Conservation (phyloP, 30 jellyfish, hydroid and myxozoan genomes). For the Haliclystus octoradiatus region DNA sequence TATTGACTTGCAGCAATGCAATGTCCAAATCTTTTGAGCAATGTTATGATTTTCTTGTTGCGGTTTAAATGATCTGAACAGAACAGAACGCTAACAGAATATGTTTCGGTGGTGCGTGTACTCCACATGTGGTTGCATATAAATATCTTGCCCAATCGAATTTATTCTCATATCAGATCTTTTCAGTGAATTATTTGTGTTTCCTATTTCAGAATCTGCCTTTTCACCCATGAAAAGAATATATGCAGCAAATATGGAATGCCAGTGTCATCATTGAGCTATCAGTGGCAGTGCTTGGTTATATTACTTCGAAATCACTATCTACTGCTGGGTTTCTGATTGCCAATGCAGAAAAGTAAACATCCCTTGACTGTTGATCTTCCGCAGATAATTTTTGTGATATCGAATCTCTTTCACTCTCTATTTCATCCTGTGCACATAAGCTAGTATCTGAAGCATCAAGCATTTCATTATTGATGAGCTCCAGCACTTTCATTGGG, state of each 20-base stretch:
- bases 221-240: not conserved
- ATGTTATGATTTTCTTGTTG: slow-evolving; percentile 4
- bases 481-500: not conserved
- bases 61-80: slow-evolving; percentile 9
- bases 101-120: slow-evolving; percentile 15
- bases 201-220: not conserved
- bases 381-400: not conserved
- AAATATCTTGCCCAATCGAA: not conserved
- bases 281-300: not conserved
- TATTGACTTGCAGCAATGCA: slow-evolving; percentile 19
- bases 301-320: not conserved
- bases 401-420: not conserved
- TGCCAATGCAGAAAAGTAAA: not conserved
- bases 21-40: slow-evolving; percentile 19
- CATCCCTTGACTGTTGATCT: not conserved
- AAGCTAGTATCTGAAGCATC: not conserved
- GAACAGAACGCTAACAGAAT: slow-evolving; percentile 9
- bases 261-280: not conserved
- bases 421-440: not conserved
- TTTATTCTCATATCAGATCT: not conserved
- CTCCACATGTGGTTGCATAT: slow-evolving; percentile 3
- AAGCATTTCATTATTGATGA: not conserved
- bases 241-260: not conserved
- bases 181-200: not conserved
- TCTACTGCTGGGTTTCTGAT: not conserved